A percentile compares a stretch with the other conserved stretches of the same genome.
phyloP scores from a whole-genome alignment of 2,797 vertebrate species.

The Rhynchotus rufescens region DNA sequence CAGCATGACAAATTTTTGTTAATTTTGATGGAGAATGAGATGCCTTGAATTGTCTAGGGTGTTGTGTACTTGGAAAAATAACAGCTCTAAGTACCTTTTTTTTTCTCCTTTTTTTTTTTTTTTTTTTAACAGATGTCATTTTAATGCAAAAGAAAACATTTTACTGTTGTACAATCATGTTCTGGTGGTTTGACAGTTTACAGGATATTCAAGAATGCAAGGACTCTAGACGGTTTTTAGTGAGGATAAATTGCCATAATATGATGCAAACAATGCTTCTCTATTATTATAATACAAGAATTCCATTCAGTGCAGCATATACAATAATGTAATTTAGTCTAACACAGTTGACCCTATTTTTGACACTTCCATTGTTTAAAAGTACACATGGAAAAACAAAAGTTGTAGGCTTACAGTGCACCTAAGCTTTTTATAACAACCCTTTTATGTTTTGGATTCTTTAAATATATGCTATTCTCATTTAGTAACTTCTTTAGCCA shows the following conservation, averaged over 20 bases:
- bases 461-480: constrained; percentile 88
- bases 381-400: constrained; percentile 80
- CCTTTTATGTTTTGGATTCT: constrained; percentile 84
- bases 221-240: constrained; percentile 82
- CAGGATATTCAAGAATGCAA: constrained; percentile 80
- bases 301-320: constrained; percentile 79
- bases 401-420: constrained; percentile 85
- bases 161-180: constrained; percentile 91
- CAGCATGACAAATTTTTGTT: constrained; percentile 87
- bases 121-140: constrained; percentile 82
- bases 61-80: constrained; percentile 88
- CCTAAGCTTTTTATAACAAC: constrained; percentile 87
- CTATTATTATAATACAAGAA: constrained; percentile 80
- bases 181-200: constrained; percentile 88
- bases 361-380: constrained; percentile 88
- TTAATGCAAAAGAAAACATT: constrained; percentile 82
- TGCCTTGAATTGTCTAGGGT: constrained; percentile 85
- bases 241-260: constrained; percentile 85
- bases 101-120: constrained; percentile 33
- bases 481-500: constrained; percentile 91
- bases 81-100: constrained; percentile 85
- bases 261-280: constrained; percentile 81
- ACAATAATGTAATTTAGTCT: constrained; percentile 83
- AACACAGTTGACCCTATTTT: constrained; percentile 83
- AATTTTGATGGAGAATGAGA: constrained; percentile 83